Conservation (phyloP, 1,140 invertebrate species). For the Leptopilina clavipes region DNA sequence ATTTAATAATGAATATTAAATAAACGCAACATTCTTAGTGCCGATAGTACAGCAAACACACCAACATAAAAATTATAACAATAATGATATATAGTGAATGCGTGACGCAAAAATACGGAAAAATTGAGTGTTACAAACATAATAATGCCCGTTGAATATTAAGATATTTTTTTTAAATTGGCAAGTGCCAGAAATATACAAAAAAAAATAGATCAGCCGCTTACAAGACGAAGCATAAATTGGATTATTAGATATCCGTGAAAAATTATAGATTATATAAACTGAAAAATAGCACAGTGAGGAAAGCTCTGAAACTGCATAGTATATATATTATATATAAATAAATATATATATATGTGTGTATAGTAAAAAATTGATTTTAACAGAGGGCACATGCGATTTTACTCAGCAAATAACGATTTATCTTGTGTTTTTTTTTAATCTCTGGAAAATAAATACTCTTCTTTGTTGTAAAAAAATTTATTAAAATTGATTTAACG, state of each 20-base stretch:
- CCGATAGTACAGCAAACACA: slow-evolving; percentile 47
- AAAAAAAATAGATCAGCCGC: background rate
- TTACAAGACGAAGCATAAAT: slow-evolving; percentile 32
- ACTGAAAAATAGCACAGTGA: slow-evolving; percentile 8
- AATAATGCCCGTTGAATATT: slow-evolving; percentile 51
- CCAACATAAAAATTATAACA: slow-evolving; percentile 60
- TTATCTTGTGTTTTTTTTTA: background rate
- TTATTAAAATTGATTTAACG: background rate
- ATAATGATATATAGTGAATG: slow-evolving; percentile 49
- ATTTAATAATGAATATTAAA: slow-evolving; percentile 3
- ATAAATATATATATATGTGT: background rate
- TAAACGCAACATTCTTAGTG: slow-evolving; percentile 23
- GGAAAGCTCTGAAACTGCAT: slow-evolving; percentile 4
- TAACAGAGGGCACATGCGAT: background rate
- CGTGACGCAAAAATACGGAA: slow-evolving; percentile 55
- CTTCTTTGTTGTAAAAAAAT: background rate
- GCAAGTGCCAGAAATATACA: background rate
- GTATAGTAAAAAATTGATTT: background rate
- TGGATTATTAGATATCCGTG: slow-evolving; percentile 10
- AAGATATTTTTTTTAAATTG: background rate
- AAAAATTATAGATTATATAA: background rate
- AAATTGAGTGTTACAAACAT: slow-evolving; percentile 55
- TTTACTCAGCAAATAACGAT: slow-evolving; percentile 11
- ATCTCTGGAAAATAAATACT: background rate
- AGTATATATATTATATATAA: background rate